phyloP scores from a whole-genome alignment of 2,888 invertebrate species.

The Phyllotreta striolata region DNA sequence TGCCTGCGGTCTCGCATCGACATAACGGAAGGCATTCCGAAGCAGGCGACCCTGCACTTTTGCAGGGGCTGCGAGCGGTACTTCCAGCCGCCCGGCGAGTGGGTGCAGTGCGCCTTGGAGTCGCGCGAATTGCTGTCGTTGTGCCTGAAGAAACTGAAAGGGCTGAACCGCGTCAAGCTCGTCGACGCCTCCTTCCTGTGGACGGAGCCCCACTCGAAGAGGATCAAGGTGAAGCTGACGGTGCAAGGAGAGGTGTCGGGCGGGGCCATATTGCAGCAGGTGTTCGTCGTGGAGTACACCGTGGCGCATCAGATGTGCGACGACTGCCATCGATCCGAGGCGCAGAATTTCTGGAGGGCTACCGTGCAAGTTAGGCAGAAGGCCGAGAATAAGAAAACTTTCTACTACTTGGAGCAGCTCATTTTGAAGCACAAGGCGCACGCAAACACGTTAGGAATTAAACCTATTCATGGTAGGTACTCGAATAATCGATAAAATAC shows the following conservation, averaged over 20 bases:
- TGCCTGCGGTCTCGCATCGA: constrained; percentile 92
- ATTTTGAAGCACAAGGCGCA: constrained; percentile 96
- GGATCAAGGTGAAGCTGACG: constrained; percentile 94
- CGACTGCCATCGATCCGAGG: constrained; percentile 95
- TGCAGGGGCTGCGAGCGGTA: constrained; percentile 95
- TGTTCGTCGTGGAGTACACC: constrained; percentile 93
- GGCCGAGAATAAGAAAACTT: constrained; percentile 94
- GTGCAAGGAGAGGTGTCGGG: constrained; percentile 95
- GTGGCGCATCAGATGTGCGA: constrained; percentile 96
- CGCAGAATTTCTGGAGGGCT: constrained; percentile 97
- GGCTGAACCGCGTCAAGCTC: constrained; percentile 86
- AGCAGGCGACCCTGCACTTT: constrained; percentile 88
- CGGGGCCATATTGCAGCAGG: constrained; percentile 91
- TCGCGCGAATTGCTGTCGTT: constrained; percentile 88
- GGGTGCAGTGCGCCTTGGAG: constrained; percentile 86
- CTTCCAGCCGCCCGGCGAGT: constrained; percentile 89
- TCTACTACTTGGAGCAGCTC: constrained; percentile 96
- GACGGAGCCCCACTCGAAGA: constrained; percentile 99
- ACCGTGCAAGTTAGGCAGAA: constrained; percentile 88
- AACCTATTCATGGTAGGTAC: constrained; percentile 50
- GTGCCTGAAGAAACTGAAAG: constrained; percentile 92
- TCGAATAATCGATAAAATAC: too few relatives aligned
- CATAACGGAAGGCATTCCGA: constrained; percentile 95
- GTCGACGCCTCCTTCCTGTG: constrained; percentile 97
- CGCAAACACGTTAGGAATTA: constrained; percentile 87